Base-by-base conservation (phyloP, 1,140 invertebrate species). In the Drosophila watanabei region DNA sequence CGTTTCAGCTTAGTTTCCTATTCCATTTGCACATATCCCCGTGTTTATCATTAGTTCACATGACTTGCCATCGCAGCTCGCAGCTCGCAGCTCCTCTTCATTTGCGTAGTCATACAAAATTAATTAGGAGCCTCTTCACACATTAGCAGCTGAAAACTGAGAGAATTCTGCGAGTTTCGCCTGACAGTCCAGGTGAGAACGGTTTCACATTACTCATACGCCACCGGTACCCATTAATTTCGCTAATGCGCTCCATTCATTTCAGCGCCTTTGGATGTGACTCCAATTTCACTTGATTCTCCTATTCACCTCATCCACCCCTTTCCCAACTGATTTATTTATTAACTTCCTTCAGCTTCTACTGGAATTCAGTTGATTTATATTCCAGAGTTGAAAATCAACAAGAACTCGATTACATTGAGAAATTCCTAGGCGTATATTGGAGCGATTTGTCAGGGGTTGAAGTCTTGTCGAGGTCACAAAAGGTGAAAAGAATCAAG, bases 41-140 rank as follows among this genome's bases (percentile, higher is more conserved):
- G 43, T 79, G 66, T 79, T 79, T 79, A 79, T 79, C 77, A 79
- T 79, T 64, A 72, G 59, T 61, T 49, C 75, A 79, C 75, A 79
- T 79, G 77, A 79, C 75, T 72, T 79, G 77, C 75, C 54, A 16
- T 46, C 63, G 10, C 13, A 8, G 10, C 2, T 11, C 10, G 16
- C 6, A 10, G 13, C 28, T 46, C n/a, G 0, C 16, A 46, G 32
- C 62, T 28, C 4, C 51, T 24, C n/a, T 24, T 64, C 77, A 79
- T 79, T 79, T 79, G 66, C 66, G 66, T 56, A 64, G 75, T 79
- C 66, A 79, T 79, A 79, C 60, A 56, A 71, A 52, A 71, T 64
- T 79, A 79, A 72, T 79, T 79, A 79, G 39, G 32, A 69, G 32
- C 75, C 58, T 41, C 58, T 61, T 73, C 45, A 33, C 54, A 60